Base-by-base conservation (phyloP, 2,113 vertebrate genomes). In the Panurus biarmicus region DNA sequence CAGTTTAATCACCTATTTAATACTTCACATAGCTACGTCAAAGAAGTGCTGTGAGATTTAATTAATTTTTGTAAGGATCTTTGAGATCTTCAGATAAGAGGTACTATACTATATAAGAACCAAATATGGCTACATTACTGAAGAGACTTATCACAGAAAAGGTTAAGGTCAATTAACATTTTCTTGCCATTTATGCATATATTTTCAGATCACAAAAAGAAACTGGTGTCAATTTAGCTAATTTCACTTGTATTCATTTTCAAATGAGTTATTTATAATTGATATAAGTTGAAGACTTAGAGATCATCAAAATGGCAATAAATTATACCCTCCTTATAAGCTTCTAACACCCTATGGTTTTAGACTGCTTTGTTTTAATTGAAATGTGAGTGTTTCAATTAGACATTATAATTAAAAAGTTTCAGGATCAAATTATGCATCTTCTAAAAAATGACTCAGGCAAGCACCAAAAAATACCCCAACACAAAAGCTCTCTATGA, bases 121-220 rank as follows among this genome's bases (percentile, higher is more conserved):
- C n/a, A 94, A 85, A 71, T 85, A 72, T 90, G 95, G 88, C 89
- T 88, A 73, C 69, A 60, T 89, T 92, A 78, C 86, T 82, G 35
- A 85, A 94, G 90, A 95, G 80, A 96, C 48, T 94, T 95, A 87
- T 89, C 85, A 79, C 42, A 74, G 84, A 53, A 95, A 96, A 96
- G 87, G 89, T 95, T 96, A 87, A 93, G 94, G 93, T 96, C 85
- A 94, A 95, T 97, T 96, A 96, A 90, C 81, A 96, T 95, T 96
- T 96, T 88, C 78, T 90, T 97, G 81, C 84, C 87, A 94, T 95
- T 86, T 87, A 75, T 78, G 54, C 33, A 31, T 73, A 42, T 77
- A 83, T 96, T 94, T 96, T 86, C 91, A 91, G 84, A 95, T 95
- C 72, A 91, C 80, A 93, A 89, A 95, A 90, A 91, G 74, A 89